Evolutionary conservation across 2,113 vertebrate genomes (phyloP).

Genomic region (Fukomys damarensis): DNA sequence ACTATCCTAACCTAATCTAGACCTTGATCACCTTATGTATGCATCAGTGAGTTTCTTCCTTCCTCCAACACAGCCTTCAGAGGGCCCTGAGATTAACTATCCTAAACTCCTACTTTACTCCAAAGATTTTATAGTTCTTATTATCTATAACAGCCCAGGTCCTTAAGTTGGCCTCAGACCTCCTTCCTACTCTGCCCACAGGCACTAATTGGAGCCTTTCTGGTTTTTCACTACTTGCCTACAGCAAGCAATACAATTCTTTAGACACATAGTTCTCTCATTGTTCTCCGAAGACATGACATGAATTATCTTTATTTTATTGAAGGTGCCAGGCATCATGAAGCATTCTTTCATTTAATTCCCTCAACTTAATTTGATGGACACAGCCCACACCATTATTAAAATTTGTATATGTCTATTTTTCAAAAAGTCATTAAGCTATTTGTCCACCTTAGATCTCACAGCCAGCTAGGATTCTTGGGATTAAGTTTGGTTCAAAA

Average conservation of each 20-base stretch:
- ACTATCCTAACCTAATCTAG: conserved; percentile 12
- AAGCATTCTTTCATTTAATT: conserved; percentile 36
- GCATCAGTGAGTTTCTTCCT: not conserved
- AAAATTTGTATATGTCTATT: not conserved
- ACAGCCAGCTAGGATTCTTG: not conserved
- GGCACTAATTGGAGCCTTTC: not conserved
- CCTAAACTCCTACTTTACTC: not conserved
- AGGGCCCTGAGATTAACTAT: not conserved
- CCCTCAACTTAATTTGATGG: not conserved
- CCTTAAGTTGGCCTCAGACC: not conserved
- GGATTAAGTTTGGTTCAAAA: not conserved
- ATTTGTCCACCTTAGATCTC: not conserved
- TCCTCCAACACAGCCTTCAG: not conserved
- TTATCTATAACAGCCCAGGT: not conserved
- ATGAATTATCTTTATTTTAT: not conserved
- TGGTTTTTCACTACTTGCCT: conserved; percentile 5
- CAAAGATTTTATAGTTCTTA: not conserved
- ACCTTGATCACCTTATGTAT: not conserved
- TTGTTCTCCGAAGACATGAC: not conserved
- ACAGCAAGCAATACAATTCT: conserved; percentile 5
- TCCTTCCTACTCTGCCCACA: not conserved
- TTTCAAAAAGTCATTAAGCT: not conserved
- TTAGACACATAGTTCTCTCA: not conserved
- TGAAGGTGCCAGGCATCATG: not conserved
- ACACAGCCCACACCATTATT: not conserved